Conservation (phyloP, 2,888 invertebrate species). For the Disparrhopalites patrizii region DNA sequence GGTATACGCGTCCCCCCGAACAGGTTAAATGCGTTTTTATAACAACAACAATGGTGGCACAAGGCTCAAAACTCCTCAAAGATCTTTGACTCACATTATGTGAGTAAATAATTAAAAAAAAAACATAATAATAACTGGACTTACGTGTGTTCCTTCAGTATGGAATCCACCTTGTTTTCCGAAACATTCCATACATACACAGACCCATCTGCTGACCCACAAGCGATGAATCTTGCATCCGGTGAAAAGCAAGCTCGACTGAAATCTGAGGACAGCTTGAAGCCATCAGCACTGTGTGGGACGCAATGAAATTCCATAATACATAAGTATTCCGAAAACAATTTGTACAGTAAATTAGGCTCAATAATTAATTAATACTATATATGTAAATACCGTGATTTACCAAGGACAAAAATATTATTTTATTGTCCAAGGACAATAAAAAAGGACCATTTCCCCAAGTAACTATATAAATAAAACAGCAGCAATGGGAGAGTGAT, state of each 20-base stretch:
- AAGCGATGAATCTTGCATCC: slow-evolving; percentile 80
- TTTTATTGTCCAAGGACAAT: too few relatives aligned
- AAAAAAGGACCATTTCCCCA: too few relatives aligned
- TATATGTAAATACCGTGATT: too few relatives aligned
- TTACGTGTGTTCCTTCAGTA: slow-evolving; percentile 64
- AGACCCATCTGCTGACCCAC: slow-evolving; percentile 87
- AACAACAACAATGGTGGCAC: too few relatives aligned
- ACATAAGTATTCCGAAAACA: not conserved
- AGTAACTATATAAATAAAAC: too few relatives aligned
- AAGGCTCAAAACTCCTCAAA: not conserved
- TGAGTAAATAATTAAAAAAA: not conserved
- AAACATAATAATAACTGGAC: slow-evolving; percentile 25
- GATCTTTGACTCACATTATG: not conserved
- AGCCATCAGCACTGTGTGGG: slow-evolving; percentile 76
- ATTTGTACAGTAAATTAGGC: not conserved
- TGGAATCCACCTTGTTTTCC: slow-evolving; percentile 68
- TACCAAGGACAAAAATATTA: too few relatives aligned
- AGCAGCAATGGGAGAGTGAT: too few relatives aligned
- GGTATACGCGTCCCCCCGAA: too few relatives aligned
- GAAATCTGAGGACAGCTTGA: slow-evolving; percentile 92
- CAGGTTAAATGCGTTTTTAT: too few relatives aligned
- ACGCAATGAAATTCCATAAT: not conserved
- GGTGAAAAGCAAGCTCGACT: slow-evolving; percentile 88
- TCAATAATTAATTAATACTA: too few relatives aligned
- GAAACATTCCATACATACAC: slow-evolving; percentile 87